These are phyloP conservation scores for Gobionotothen gibberifrons DNA, from an alignment of 2,797 vertebrate genomes.

Conservation along the genomic window DNA sequence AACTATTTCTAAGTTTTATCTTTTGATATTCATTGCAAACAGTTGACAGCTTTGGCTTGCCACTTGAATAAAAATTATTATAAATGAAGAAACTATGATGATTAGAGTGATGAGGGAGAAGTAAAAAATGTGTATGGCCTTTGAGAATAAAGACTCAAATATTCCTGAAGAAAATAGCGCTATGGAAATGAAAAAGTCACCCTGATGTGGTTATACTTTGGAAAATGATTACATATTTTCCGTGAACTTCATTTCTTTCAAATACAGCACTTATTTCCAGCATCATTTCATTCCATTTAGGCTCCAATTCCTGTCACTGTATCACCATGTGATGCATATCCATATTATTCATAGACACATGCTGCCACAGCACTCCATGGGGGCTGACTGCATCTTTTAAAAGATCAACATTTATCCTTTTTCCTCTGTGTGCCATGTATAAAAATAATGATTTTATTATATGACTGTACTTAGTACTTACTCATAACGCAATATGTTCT, in stretches of 20 bases:
- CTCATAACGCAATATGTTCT: background rate
- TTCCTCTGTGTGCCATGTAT: background rate
- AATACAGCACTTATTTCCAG: background rate
- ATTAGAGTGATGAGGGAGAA: background rate
- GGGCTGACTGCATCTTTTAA: background rate
- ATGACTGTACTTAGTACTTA: background rate
- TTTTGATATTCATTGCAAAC: background rate
- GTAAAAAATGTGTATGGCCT: background rate
- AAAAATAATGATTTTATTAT: background rate
- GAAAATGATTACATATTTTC: background rate
- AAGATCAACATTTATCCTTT: background rate
- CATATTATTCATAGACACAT: background rate
- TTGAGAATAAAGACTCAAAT: background rate
- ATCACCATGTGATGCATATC: background rate
- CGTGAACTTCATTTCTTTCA: background rate
- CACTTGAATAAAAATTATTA: background rate
- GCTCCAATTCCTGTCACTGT: background rate
- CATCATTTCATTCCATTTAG: background rate
- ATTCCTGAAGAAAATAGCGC: background rate
- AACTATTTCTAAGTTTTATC: background rate
- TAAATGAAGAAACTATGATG: background rate
- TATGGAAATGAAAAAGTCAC: conserved; percentile 8
- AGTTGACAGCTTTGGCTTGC: background rate
- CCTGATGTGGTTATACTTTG: background rate
- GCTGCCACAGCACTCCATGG: background rate